These are phyloP conservation scores for Anisognathus igniventris DNA, from an alignment of 2,797 vertebrate species.

Conservation along the genomic window DNA sequence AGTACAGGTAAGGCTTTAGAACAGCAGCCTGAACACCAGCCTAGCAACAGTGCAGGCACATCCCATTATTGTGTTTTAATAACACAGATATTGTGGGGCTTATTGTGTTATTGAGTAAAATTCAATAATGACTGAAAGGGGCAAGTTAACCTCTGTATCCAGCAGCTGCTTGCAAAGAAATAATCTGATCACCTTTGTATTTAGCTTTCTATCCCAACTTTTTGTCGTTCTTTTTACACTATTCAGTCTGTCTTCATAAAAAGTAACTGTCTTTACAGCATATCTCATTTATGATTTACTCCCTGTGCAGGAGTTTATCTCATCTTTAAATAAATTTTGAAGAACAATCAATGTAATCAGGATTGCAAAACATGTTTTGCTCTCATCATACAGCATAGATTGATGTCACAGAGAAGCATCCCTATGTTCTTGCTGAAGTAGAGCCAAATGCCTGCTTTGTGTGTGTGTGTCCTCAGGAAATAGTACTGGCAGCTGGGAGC, in stretches of 20 bases:
- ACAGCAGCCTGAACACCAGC: not conserved
- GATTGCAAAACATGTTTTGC: not conserved
- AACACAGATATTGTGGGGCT: not conserved
- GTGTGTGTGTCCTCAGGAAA: not conserved
- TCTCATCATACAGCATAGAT: not conserved
- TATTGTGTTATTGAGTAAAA: constrained; percentile 11
- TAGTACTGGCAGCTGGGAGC: not conserved
- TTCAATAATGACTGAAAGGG: not conserved
- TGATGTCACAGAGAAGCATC: not conserved
- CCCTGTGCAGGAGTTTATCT: not conserved
- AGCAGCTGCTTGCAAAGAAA: constrained; percentile 17
- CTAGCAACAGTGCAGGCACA: not conserved
- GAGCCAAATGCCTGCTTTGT: not conserved
- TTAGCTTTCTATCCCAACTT: not conserved
- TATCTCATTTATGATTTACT: not conserved
- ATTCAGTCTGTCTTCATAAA: not conserved
- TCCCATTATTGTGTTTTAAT: not conserved
- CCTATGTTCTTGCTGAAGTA: not conserved
- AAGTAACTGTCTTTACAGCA: not conserved
- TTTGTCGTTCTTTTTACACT: not conserved
- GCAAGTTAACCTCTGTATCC: constrained; percentile 22
- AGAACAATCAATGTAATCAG: not conserved
- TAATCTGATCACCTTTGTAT: constrained; percentile 27
- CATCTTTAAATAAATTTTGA: not conserved
- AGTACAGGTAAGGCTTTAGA: not conserved